These are phyloP conservation scores for Drosophila repletoides DNA, from an alignment of 1,140 invertebrate genomes.

Conservation along the genomic window DNA sequence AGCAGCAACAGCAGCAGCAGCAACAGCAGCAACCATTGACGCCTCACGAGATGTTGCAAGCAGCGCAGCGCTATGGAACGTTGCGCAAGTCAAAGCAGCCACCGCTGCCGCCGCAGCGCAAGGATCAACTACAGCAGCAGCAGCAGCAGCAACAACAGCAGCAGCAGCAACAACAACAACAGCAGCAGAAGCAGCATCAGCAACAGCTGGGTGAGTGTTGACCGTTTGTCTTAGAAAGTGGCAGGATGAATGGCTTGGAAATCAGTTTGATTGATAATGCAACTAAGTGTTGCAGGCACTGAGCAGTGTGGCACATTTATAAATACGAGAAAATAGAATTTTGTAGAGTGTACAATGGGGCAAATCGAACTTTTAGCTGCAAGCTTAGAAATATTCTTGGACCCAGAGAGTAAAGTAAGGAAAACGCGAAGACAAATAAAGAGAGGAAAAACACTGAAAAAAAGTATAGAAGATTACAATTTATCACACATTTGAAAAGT, in stretches of 20 bases:
- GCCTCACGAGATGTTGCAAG: slow-evolving; percentile 67
- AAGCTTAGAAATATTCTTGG: too few relatives aligned
- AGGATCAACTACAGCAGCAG: slow-evolving; percentile 58
- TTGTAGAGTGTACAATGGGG: too few relatives aligned
- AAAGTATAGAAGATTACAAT: too few relatives aligned
- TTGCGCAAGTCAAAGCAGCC: slow-evolving; percentile 69
- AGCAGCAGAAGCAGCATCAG: neutral
- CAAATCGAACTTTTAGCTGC: too few relatives aligned
- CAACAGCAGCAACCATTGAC: slow-evolving; percentile 44
- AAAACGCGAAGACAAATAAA: too few relatives aligned
- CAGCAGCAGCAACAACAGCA: slow-evolving; percentile 38
- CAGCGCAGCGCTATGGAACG: slow-evolving; percentile 73
- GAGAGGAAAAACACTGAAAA: too few relatives aligned
- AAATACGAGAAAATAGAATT: too few relatives aligned
- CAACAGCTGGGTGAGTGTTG: neutral
- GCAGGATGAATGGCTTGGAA: slow-evolving; percentile 51
- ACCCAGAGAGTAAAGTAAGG: too few relatives aligned
- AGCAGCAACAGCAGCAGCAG: slow-evolving; percentile 5
- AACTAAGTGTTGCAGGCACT: slow-evolving; percentile 63
- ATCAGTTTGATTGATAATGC: slow-evolving; percentile 81
- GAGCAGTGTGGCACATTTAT: neutral
- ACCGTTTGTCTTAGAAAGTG: slow-evolving; percentile 13
- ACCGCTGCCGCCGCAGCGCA: slow-evolving; percentile 60
- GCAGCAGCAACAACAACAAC: slow-evolving; percentile 46
- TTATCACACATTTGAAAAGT: too few relatives aligned